These are phyloP conservation scores for Iphiclides podalirius DNA, from an alignment of 2,888 invertebrate genomes.

Conservation along the genomic window DNA sequence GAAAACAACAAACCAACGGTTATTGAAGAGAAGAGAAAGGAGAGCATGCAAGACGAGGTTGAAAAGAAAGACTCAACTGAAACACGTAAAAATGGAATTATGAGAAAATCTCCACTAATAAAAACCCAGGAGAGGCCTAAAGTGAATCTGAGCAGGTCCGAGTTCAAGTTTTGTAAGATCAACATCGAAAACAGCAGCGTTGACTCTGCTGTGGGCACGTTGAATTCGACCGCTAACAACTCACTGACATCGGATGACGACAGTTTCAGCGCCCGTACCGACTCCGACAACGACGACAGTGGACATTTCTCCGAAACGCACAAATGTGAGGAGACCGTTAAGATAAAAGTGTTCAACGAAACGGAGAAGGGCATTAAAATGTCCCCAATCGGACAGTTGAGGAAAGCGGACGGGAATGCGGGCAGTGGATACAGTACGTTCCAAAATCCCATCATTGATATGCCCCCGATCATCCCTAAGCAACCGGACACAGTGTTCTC, in stretches of 20 bases:
- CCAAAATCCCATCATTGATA: conserved; percentile 70
- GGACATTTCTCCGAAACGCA: conserved; percentile 72
- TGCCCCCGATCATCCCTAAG: conserved; percentile 71
- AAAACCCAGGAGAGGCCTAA: conserved; percentile 84
- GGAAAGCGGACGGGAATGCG: conserved; percentile 70
- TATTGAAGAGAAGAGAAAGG: conserved; percentile 69
- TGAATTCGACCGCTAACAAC: conserved; percentile 78
- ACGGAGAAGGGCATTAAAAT: conserved; percentile 67
- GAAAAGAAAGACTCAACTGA: conserved; percentile 67
- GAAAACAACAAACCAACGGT: conserved; percentile 64
- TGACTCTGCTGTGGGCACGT: conserved; percentile 78
- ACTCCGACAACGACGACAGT: conserved; percentile 81
- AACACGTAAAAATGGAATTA: conserved; percentile 69
- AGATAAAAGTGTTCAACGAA: conserved; percentile 74
- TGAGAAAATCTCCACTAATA: conserved; percentile 82
- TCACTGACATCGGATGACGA: conserved; percentile 75
- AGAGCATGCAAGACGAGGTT: conserved; percentile 69
- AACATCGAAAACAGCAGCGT: conserved; percentile 73
- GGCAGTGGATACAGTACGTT: conserved; percentile 71
- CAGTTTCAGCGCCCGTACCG: conserved; percentile 74
- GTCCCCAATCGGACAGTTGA: conserved; percentile 64
- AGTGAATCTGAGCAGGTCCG: conserved; percentile 78
- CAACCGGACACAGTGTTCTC: conserved; percentile 66
- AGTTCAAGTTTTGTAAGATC: conserved; percentile 77
- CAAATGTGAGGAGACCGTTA: conserved; percentile 74